Evolutionary conservation across 2,113 vertebrate genomes (phyloP), one percentile per base, ranked within the genome.

Genomic region (Rhegmatorhina hoffmannsi): DNA sequence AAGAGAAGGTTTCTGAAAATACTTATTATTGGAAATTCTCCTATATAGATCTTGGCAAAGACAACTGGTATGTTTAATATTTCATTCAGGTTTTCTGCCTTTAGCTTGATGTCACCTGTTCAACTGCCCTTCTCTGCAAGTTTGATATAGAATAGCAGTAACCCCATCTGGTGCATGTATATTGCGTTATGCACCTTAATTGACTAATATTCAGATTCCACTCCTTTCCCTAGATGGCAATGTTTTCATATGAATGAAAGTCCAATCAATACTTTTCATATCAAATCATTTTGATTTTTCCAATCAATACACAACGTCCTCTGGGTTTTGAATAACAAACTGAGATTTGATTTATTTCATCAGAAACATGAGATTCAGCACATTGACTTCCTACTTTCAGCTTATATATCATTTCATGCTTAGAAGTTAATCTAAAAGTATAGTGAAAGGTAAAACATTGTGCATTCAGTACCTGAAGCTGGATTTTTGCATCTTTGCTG

Each of bases 401-500:
- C 18, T 73, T 80, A 91, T 26, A 46, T 2, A 63, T 47, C 3
- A 75, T 74, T 83, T 93, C 60, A 75, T 72, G n/a, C 40, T 73
- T 80, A 81, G 46, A 88, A 90, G 38, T 88, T 63, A 80, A 84
- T 58, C 29, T 58, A 64, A 58, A 92, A 90, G 58, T 83, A 86
- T 15, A 91, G 17, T 82, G 60, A 83, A 79, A 92, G 86, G 40
- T 91, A 91, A 96, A 97, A 90, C 33, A 78, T 77, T 24, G 55
- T 63, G 53, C 72, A 89, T 84, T 94, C 94, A 91, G 98, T 99
- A 99, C 99, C 99, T 99, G 99, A 96, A 99, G 99, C 96, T 99
- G 99, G 98, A 99, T 99, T 99, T 99, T 99, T 98, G 99, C 98
- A 97, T 99, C 99, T 99, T 99, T 99, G 98, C 99, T 99, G 98